Evolutionary conservation across 2,888 invertebrate genomes (phyloP).

Genomic region (Andrena haemorrhoa): DNA sequence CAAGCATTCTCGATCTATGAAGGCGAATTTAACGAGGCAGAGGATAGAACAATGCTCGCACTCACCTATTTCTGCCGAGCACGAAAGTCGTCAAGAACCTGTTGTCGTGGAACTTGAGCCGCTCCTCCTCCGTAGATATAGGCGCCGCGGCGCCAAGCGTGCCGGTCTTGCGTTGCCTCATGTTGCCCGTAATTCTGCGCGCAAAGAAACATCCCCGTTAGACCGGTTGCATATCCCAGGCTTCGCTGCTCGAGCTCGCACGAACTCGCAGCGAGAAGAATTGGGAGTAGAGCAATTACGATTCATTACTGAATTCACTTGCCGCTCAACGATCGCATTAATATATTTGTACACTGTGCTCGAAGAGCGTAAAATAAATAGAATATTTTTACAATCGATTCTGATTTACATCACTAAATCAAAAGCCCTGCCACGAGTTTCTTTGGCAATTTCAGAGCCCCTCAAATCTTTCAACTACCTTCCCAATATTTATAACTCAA

Average conservation of each 20-base stretch:
- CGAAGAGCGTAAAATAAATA: not conserved
- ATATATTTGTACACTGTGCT: not conserved
- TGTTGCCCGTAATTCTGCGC: conserved; percentile 79
- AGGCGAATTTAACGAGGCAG: not conserved
- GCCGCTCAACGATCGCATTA: not conserved
- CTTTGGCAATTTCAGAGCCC: not conserved
- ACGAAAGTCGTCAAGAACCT: conserved; percentile 82
- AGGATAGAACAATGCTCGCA: conserved; percentile 33
- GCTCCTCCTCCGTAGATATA: conserved; percentile 77
- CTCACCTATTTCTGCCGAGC: conserved; percentile 82
- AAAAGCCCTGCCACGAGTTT: not conserved
- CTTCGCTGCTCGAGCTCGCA: not conserved
- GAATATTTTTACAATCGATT: not conserved
- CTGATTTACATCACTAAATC: not conserved
- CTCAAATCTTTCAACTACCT: no score
- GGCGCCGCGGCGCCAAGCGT: conserved; percentile 75
- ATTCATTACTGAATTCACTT: not conserved
- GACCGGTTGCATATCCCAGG: conserved; percentile 50
- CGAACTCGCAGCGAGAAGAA: not conserved
- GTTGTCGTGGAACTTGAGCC: conserved; percentile 82
- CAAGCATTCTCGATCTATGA: not conserved
- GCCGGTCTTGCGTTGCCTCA: conserved; percentile 81
- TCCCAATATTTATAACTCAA: no score
- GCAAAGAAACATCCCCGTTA: conserved; percentile 56
- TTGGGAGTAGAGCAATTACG: conserved; percentile 1